Evolutionary conservation across 2,113 vertebrate genomes (phyloP), one percentile per base, ranked within the genome.

Genomic region (Loxodonta africana): DNA sequence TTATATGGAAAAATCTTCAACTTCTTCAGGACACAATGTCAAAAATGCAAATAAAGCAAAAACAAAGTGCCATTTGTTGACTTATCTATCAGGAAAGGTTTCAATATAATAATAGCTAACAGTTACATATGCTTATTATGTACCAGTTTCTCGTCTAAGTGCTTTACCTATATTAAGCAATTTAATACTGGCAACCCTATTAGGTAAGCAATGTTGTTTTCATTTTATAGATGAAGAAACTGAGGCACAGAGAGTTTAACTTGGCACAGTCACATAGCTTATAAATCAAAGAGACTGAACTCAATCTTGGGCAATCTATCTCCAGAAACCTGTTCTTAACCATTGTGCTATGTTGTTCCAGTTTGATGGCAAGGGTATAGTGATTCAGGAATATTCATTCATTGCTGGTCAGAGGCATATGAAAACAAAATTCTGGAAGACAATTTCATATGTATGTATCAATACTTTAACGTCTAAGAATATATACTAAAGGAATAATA

Each of bases 381-480:
- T 8, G 0, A 62, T 30, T 60, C 51, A 53, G 2, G 2, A 17
- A 46, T 37, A 65, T 4, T 44, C 28, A 23, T 84, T 90, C 18
- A 53, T 28, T 81, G 57, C 14, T 76, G 15, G 15, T 25, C 46
- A 41, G 8, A 77, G 2, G 15, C 28, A 23, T 28, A 30, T 33
- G 41, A 23, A 9, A 44, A 78, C 53, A 88, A 57, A 62, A 62
- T 44, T 74, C 37, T 62, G n/a, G 30, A 93, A 83, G 18, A 69
- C 51, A 81, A 65, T 51, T 67, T 91, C 14, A 10, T 48, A 3
- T 41, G 8, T 33, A 74, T 60, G n/a, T 74, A 53, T 33, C 30
- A 78, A 33, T 57, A 94, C 46, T 97, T 94, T 88, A 10, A 77
- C 60, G 77, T 90, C 21, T 53, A 94, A n/a, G n/a, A 88, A 91